A percentile compares a stretch with the other conserved stretches of the same genome.
phyloP scores from a whole-genome alignment of 2,888 invertebrate species.

The Hirtodrosophila duncani region DNA sequence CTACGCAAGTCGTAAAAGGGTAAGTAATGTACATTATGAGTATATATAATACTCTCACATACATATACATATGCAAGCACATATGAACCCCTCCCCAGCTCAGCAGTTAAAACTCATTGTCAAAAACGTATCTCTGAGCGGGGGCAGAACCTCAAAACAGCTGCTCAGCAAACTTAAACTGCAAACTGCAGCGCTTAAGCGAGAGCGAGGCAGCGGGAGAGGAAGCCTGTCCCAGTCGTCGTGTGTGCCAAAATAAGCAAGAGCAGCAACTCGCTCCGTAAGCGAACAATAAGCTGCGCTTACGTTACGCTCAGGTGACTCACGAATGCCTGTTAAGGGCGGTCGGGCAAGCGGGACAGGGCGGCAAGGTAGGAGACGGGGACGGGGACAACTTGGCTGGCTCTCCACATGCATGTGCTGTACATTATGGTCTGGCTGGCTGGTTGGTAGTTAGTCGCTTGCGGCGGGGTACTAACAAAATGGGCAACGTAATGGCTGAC shows the following conservation, averaged over 20 bases:
- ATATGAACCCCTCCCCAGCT: too few relatives aligned
- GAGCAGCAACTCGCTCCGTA: slow-evolving; percentile 27
- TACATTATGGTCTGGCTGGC: slow-evolving; percentile 48
- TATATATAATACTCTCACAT: slow-evolving; percentile 17
- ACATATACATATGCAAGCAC: slow-evolving; percentile 1
- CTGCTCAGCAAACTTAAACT: slow-evolving; percentile 44
- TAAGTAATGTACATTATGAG: too few relatives aligned
- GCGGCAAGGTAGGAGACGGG: not conserved
- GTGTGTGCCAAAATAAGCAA: not conserved
- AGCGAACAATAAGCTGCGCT: slow-evolving; percentile 59
- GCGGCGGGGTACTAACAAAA: slow-evolving; percentile 67
- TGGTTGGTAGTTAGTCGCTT: slow-evolving; percentile 66
- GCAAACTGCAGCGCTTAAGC: slow-evolving; percentile 23
- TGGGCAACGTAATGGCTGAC: slow-evolving; percentile 68
- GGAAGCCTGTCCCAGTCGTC: slow-evolving; percentile 21
- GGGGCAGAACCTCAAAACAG: slow-evolving; percentile 41
- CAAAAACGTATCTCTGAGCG: too few relatives aligned
- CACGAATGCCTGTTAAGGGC: slow-evolving; percentile 58
- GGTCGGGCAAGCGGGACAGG: slow-evolving; percentile 19
- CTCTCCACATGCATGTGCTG: slow-evolving; percentile 39
- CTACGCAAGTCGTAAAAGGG: too few relatives aligned
- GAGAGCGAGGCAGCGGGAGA: slow-evolving; percentile 20
- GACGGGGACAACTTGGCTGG: slow-evolving; percentile 1
- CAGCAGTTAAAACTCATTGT: too few relatives aligned
- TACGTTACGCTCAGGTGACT: slow-evolving; percentile 77